Evolutionary conservation across 2,888 invertebrate species (phyloP).

Genomic region (Furcula furcula): DNA sequence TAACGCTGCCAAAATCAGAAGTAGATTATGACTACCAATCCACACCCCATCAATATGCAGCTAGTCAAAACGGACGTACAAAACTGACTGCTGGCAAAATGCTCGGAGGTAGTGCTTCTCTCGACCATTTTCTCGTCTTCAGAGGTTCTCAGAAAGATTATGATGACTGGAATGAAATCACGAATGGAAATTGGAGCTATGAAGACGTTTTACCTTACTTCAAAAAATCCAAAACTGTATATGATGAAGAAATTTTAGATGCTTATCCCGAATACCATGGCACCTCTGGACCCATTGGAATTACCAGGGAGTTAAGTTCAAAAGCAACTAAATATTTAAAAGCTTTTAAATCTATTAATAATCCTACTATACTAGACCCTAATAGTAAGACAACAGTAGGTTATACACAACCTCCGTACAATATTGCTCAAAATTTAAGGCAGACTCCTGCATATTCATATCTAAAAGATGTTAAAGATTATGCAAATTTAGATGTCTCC

Average conservation of each 20-base stretch:
- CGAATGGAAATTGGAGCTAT: slow-evolving; percentile 9
- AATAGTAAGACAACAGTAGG: slow-evolving; percentile 14
- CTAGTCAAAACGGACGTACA: slow-evolving; percentile 9
- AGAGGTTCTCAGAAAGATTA: slow-evolving; percentile 3
- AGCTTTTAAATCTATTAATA: slow-evolving; percentile 18
- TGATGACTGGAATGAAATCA: slow-evolving; percentile 4
- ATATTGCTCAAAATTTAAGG: slow-evolving; percentile 7
- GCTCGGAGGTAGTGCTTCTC: slow-evolving; percentile 12
- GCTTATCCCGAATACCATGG: slow-evolving; percentile 9
- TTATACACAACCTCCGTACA: slow-evolving; percentile 12
- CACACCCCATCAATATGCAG: slow-evolving; percentile 4
- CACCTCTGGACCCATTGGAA: slow-evolving; percentile 9
- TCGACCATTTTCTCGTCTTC: slow-evolving; percentile 12
- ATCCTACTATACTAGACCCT: slow-evolving; percentile 11
- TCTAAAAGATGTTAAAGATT: slow-evolving; percentile 6
- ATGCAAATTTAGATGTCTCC: slow-evolving; percentile 16
- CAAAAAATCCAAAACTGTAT: slow-evolving; percentile 8
- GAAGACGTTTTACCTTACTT: slow-evolving; percentile 10
- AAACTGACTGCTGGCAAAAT: slow-evolving; percentile 11
- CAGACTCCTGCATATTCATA: slow-evolving; percentile 18
- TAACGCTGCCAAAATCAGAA: background rate
- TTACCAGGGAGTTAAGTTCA: slow-evolving; percentile 11
- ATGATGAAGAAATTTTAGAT: slow-evolving; percentile 7
- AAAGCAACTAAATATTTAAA: slow-evolving; percentile 9
- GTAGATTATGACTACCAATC: background rate